phyloP scores from a whole-genome alignment of 2,113 vertebrate species.

The Scortum barcoo region DNA sequence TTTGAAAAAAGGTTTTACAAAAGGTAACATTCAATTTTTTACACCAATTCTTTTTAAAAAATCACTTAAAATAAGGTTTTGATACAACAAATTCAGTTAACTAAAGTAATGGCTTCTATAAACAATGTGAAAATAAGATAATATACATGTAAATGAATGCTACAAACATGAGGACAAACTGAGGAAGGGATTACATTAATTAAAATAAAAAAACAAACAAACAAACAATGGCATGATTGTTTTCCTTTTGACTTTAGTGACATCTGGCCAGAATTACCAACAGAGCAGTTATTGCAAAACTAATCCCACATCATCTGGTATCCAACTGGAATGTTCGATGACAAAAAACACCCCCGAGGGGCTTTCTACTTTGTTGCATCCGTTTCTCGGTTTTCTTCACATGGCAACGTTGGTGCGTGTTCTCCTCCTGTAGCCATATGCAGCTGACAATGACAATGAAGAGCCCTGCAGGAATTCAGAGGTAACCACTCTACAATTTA shows the following conservation, averaged over 20 bases:
- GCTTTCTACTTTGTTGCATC: slow-evolving; percentile 44
- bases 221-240: slow-evolving; percentile 77
- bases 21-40: slow-evolving; percentile 99
- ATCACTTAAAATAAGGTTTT: slow-evolving; percentile 97
- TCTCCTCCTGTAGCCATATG: slow-evolving; percentile 3
- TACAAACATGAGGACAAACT: slow-evolving; percentile 87
- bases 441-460: slow-evolving; percentile 3
- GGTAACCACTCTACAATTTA: slow-evolving; percentile 4
- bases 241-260: slow-evolving; percentile 69
- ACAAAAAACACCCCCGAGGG: slow-evolving; percentile 19
- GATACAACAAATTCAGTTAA: slow-evolving; percentile 96
- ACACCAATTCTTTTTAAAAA: slow-evolving; percentile 91
- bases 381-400: slow-evolving; percentile 32
- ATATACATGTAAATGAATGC: slow-evolving; percentile 97
- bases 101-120: slow-evolving; percentile 97
- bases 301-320: slow-evolving; percentile 49
- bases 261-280: slow-evolving; percentile 60
- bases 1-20: slow-evolving; percentile 98
- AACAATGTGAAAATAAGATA: slow-evolving; percentile 93
- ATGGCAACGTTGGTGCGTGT: slow-evolving; percentile 13
- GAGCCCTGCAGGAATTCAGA: slow-evolving; percentile 26
- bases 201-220: slow-evolving; percentile 61
- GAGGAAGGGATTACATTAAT: slow-evolving; percentile 89
- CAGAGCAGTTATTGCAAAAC: slow-evolving; percentile 63
- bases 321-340: slow-evolving; percentile 74